Evolutionary conservation across 2,797 vertebrate genomes (phyloP), one percentile per base, ranked within the genome.

Genomic region (Malurus leucopterus): DNA sequence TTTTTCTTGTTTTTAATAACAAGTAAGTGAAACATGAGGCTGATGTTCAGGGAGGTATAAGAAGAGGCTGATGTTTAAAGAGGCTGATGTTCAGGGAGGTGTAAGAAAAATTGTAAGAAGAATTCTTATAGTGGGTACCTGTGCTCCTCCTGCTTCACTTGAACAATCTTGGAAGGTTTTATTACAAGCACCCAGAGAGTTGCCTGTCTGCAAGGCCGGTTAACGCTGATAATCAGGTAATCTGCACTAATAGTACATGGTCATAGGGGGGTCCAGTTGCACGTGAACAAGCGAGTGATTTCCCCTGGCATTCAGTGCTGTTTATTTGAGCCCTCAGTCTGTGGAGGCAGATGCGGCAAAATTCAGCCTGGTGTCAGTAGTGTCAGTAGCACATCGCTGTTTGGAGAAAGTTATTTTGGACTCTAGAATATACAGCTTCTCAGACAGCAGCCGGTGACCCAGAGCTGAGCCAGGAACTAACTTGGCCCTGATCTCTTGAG

Each of bases 1-100:
- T 50, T 86, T 81, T 89, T 84, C 51, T 75, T 86, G 46, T 79
- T 93, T 92, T 92, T 70, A 82, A 38, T 89, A 91, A 50, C 6
- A 11, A 91, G 30, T 63, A 83, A 62, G 26, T 89, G 62, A 89
- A 81, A 83, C n/a, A 46, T 41, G 17, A 90, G 27, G 10, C 10
- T 73, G 34, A 68, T 83, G 30, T 49, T 87, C 18, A 55, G 49
- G 40, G 46, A 83, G 22, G 19, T 84, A 41, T 15, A 26, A 68
- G 44, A 55, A 64, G 68, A 90, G 27, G 10, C 10, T 73, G 34
- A 68, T 83, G 32, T 49, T 87, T 74, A 50, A 80, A 84, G 68
- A 90, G 27, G 10, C 10, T 73, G 34, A 68, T 83, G 32, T 49
- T 87, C 18, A 55, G 49, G 40, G 46, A 83, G 22, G 19, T 84